Percentiles rank a stretch among this genome's conserved stretches.
Evolutionary conservation across 2,888 invertebrate species (phyloP).

Genomic region (Dione juno): DNA sequence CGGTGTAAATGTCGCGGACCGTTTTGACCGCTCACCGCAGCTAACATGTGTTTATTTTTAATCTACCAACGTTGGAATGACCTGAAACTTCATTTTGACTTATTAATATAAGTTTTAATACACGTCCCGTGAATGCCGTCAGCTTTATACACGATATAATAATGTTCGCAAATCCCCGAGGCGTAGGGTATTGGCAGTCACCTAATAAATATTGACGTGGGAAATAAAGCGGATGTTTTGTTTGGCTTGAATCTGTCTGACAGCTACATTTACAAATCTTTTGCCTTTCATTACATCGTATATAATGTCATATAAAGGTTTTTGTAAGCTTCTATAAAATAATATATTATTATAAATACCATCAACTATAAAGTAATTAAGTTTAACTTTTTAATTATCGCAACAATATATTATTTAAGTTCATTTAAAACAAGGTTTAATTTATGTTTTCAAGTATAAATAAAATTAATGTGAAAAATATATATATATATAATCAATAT

Average conservation of each 20-base stretch:
- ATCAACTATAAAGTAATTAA: too few relatives aligned
- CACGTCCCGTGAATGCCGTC: constrained; percentile 49
- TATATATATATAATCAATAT: too few relatives aligned
- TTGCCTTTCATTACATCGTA: background rate
- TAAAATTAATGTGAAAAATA: too few relatives aligned
- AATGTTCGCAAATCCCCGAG: background rate
- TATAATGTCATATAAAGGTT: background rate
- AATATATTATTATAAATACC: too few relatives aligned
- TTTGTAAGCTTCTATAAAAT: background rate
- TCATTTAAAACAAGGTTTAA: too few relatives aligned
- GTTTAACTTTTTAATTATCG: too few relatives aligned
- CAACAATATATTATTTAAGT: too few relatives aligned
- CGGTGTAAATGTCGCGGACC: constrained; percentile 73
- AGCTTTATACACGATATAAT: constrained; percentile 25
- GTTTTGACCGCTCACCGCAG: constrained; percentile 44
- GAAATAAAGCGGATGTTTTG: constrained; percentile 4
- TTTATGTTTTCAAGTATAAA: too few relatives aligned
- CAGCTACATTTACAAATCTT: background rate
- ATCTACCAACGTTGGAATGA: constrained; percentile 59
- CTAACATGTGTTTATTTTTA: constrained; percentile 65
- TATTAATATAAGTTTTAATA: constrained; percentile 69
- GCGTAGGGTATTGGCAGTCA: background rate
- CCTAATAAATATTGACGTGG: constrained; percentile 14
- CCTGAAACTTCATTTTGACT: constrained; percentile 63
- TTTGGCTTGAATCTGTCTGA: constrained; percentile 12